These are phyloP conservation scores for Nineta flava DNA, from an alignment of 2,888 invertebrate species.

Conservation along the genomic window DNA sequence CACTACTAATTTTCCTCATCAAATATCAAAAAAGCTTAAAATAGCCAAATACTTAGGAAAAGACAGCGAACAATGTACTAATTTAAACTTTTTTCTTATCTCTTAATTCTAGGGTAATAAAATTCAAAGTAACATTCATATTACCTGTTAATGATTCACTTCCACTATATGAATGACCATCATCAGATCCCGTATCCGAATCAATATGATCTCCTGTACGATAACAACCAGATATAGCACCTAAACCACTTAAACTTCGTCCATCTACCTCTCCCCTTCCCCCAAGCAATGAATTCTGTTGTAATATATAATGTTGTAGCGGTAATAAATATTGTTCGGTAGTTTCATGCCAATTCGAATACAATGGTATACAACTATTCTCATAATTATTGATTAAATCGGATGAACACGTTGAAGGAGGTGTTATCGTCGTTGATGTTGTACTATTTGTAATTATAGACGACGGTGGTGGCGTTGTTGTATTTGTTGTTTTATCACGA, in stretches of 20 bases:
- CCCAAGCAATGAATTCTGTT: constrained; percentile 63
- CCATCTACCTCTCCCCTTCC: too few species aligned
- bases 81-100: too few species aligned
- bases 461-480: constrained; percentile 15
- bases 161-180: constrained; percentile 51
- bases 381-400: constrained; percentile 12
- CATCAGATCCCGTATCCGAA: constrained; percentile 57
- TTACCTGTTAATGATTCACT: constrained; percentile 43
- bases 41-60: too few species aligned
- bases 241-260: too few species aligned
- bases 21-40: too few species aligned
- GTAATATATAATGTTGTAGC: constrained; percentile 74
- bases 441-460: constrained; percentile 11
- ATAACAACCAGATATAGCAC: constrained; percentile 21
- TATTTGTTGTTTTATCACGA: constrained; percentile 20
- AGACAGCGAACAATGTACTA: too few species aligned
- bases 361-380: constrained; percentile 32
- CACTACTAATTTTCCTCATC: too few species aligned
- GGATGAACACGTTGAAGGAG: constrained; percentile 19
- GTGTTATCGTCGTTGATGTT: constrained; percentile 23
- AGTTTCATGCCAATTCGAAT: constrained; percentile 60
- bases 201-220: constrained; percentile 51
- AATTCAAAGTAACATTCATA: too few species aligned
- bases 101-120: too few species aligned
- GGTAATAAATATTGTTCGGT: constrained; percentile 47